phyloP scores from a whole-genome alignment of 2,888 invertebrate species.

The Diabrotica balteata region DNA sequence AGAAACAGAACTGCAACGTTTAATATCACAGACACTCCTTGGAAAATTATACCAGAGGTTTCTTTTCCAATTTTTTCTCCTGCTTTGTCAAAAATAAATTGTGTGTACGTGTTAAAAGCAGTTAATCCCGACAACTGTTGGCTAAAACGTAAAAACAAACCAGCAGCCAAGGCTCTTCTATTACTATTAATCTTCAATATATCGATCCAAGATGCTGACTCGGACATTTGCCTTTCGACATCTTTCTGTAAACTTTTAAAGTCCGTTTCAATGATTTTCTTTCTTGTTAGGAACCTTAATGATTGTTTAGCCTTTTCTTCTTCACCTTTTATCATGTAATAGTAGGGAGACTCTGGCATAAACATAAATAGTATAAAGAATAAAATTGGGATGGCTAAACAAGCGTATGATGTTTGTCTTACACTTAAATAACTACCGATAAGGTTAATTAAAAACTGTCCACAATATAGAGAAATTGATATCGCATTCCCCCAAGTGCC shows the following conservation, averaged over 20 bases:
- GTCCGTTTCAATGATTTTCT: constrained; percentile 44
- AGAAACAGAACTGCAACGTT: constrained; percentile 9
- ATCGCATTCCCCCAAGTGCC: constrained; percentile 50
- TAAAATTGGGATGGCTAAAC: constrained; percentile 65
- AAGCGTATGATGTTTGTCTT: constrained; percentile 63
- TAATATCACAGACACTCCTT: constrained; percentile 8
- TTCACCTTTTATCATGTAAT: constrained; percentile 44
- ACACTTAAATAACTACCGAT: constrained; percentile 65
- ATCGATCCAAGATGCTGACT: constrained; percentile 50
- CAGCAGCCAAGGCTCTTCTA: constrained; percentile 47
- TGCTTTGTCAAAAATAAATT: constrained; percentile 52
- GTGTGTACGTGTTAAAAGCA: constrained; percentile 47
- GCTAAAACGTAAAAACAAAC: constrained; percentile 45
- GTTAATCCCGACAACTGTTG: constrained; percentile 51
- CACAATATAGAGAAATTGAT: constrained; percentile 43
- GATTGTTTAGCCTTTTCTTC: constrained; percentile 43
- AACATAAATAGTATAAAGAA: constrained; percentile 65
- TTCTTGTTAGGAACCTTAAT: constrained; percentile 44
- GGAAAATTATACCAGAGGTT: constrained; percentile 38
- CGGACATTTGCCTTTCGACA: constrained; percentile 50
- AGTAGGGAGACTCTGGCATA: constrained; percentile 66
- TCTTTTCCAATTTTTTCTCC: constrained; percentile 50
- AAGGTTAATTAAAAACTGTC: constrained; percentile 56
- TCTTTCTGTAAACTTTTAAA: constrained; percentile 43
- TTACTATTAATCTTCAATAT: constrained; percentile 47